Percentiles rank a stretch among this genome's conserved stretches.
Evolutionary conservation across 2,888 invertebrate genomes (phyloP).

Genomic region (Caenorhabditis plicata): DNA sequence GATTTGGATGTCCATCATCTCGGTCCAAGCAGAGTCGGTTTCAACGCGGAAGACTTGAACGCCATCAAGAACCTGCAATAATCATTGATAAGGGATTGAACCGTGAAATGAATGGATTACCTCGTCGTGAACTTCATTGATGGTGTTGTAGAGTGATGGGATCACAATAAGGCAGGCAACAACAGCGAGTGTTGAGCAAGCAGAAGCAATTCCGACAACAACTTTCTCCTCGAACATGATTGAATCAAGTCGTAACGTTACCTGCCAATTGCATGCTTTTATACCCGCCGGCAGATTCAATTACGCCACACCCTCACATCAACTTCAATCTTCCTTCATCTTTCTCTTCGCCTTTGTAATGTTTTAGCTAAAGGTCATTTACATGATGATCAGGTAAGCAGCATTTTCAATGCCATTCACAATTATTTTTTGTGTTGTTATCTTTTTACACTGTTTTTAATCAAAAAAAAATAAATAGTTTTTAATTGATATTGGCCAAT

Average conservation of each 20-base stretch:
- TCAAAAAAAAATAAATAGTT: too few relatives aligned
- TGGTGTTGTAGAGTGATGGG: slow-evolving; percentile 57
- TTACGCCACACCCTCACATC: too few relatives aligned
- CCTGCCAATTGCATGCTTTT: slow-evolving; percentile 1
- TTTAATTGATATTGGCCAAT: too few relatives aligned
- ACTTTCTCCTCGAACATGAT: slow-evolving; percentile 45
- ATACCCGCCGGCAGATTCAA: slow-evolving; percentile 15
- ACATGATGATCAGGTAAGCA: too few relatives aligned
- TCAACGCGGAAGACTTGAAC: slow-evolving; percentile 63
- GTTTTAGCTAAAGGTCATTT: too few relatives aligned
- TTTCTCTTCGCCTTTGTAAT: too few relatives aligned
- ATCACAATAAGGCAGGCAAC: slow-evolving; percentile 54
- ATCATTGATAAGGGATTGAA: neutral
- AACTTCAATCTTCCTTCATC: slow-evolving; percentile 6
- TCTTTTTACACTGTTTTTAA: too few relatives aligned
- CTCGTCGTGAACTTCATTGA: slow-evolving; percentile 55
- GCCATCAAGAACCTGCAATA: slow-evolving; percentile 43
- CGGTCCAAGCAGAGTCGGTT: slow-evolving; percentile 62
- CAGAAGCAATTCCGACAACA: slow-evolving; percentile 42
- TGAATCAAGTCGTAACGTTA: slow-evolving; percentile 8
- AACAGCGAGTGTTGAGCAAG: slow-evolving; percentile 38
- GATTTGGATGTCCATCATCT: slow-evolving; percentile 64
- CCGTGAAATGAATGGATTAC: too few relatives aligned
- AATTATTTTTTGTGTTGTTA: too few relatives aligned
- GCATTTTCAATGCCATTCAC: too few relatives aligned